A percentile compares a stretch with the other conserved stretches of the same genome.
Evolutionary conservation across 2,113 vertebrate genomes (phyloP).

Genomic region (Hippolais icterina): DNA sequence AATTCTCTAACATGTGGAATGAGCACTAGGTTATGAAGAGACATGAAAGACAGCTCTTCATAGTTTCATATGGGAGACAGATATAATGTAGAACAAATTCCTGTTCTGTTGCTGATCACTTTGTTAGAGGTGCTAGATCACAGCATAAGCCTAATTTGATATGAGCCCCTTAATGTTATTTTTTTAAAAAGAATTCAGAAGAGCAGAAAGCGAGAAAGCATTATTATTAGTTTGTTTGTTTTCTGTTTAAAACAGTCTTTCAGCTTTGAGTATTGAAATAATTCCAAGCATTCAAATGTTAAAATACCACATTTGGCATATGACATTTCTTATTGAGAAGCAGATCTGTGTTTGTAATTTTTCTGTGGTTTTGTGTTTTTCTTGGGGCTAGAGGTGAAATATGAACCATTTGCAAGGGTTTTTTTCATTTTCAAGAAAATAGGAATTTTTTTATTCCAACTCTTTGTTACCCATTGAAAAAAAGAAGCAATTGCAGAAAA

Average conservation of each 20-base stretch:
- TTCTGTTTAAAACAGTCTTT: constrained; percentile 2
- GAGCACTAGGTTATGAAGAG: neutral
- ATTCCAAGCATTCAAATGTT: constrained; percentile 20
- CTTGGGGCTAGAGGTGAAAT: neutral
- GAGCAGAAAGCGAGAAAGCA: neutral
- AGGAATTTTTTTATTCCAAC: neutral
- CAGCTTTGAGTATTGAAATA: constrained; percentile 7
- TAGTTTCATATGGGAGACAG: neutral
- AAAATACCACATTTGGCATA: neutral
- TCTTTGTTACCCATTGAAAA: neutral
- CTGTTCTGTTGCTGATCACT: neutral
- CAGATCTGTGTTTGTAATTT: neutral
- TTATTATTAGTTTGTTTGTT: constrained; percentile 24
- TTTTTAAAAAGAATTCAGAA: neutral
- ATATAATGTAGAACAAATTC: neutral
- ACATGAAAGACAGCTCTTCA: neutral
- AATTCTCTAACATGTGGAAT: neutral
- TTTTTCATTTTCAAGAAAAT: neutral
- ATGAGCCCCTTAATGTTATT: neutral
- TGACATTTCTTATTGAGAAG: neutral
- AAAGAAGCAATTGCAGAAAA: neutral
- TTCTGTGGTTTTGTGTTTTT: neutral
- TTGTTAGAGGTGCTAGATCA: neutral
- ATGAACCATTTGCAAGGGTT: neutral
- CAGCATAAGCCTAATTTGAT: neutral